phyloP scores from a whole-genome alignment of 1,140 invertebrate species.

The Babylonia areolata region DNA sequence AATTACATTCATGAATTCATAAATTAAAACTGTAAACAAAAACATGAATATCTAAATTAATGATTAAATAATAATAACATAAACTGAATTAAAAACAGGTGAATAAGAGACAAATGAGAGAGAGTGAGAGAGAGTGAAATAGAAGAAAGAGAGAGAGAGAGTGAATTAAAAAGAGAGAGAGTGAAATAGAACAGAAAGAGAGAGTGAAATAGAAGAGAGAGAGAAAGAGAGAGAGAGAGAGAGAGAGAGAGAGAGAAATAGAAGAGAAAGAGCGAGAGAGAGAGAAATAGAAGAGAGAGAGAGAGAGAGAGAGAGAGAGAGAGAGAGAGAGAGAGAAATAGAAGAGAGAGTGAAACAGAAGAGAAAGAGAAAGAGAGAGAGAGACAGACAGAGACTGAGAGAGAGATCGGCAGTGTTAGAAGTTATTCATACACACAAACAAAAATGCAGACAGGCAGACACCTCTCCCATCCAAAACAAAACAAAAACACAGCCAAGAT shows the following conservation, averaged over 20 bases:
- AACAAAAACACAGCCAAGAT: too few species aligned
- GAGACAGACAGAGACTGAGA: neutral
- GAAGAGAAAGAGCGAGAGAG: neutral
- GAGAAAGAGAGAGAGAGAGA: neutral
- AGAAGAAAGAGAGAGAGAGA: constrained; percentile 6
- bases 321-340: neutral
- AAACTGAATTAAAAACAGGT: too few species aligned
- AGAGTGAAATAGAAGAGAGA: neutral
- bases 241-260: constrained; percentile 4
- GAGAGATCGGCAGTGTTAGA: neutral
- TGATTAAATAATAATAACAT: too few species aligned
- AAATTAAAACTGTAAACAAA: too few species aligned
- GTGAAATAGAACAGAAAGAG: neutral
- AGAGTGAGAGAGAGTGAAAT: neutral
- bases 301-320: neutral
- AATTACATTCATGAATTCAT: too few species aligned
- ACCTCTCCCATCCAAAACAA: too few species aligned
- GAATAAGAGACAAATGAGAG: too few species aligned
- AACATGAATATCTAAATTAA: too few species aligned
- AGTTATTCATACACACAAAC: too few species aligned
- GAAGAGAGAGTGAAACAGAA: constrained; percentile 13
- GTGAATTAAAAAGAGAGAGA: constrained; percentile 1
- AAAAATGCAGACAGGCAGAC: too few species aligned
- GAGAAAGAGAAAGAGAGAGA: constrained; percentile 22
- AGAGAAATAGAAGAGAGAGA: neutral